Evolutionary conservation across 2,888 invertebrate genomes (phyloP).

Genomic region (Platycheirus albimanus): DNA sequence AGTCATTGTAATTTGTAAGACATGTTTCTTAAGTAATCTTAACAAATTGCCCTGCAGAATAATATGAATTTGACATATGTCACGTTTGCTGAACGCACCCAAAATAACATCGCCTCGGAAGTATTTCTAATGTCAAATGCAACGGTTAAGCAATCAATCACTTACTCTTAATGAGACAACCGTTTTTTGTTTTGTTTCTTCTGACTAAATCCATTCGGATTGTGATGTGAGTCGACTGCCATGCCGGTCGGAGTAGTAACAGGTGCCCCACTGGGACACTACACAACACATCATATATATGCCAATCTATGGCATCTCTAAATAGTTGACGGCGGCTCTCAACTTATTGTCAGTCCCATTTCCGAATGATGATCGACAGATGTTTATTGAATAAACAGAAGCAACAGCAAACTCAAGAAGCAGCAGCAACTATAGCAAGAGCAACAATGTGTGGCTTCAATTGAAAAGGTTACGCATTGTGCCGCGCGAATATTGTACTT

Average conservation of each 20-base stretch:
- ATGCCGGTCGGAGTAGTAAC: too few species aligned
- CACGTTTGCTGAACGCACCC: conserved; percentile 46
- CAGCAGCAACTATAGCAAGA: conserved; percentile 38
- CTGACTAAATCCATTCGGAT: conserved; percentile 38
- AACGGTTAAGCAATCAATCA: conserved; percentile 53
- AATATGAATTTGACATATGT: conserved; percentile 45
- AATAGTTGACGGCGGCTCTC: conserved; percentile 22
- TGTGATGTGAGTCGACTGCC: not conserved
- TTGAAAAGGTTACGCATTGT: conserved; percentile 65
- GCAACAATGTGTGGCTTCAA: conserved; percentile 53
- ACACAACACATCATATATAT: conserved; percentile 1
- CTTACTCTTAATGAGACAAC: not conserved
- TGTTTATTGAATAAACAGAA: conserved; percentile 61
- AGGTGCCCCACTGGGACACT: conserved; percentile 48
- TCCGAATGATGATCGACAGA: conserved; percentile 70
- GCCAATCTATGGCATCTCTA: conserved; percentile 12
- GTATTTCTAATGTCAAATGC: conserved; percentile 49
- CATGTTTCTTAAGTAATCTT: conserved; percentile 31
- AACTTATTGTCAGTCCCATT: conserved; percentile 54
- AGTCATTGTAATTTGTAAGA: conserved; percentile 29
- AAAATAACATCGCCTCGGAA: not conserved
- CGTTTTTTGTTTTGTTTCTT: conserved; percentile 25
- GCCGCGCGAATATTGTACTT: conserved; percentile 40
- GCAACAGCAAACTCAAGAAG: conserved; percentile 14
- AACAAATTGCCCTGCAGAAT: conserved; percentile 16